Conservation (phyloP, 2,797 vertebrate species). For the Phalanger gymnotis region DNA sequence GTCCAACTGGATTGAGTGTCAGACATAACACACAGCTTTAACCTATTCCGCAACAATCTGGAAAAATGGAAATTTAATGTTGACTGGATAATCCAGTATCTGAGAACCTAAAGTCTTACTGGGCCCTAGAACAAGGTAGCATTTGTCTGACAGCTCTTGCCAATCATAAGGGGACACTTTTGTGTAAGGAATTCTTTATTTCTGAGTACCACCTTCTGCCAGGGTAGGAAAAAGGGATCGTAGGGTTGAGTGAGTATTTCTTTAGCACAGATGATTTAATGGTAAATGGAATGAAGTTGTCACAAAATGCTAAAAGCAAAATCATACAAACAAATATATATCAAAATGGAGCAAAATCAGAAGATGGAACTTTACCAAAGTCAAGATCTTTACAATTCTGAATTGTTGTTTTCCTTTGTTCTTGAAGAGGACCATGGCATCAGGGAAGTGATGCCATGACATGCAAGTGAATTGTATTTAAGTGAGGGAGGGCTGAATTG, state of each 20-base stretch:
- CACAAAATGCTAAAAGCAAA: not conserved
- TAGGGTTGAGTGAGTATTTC: not conserved
- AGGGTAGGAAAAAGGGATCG: not conserved
- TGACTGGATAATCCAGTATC: not conserved
- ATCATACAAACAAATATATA: not conserved
- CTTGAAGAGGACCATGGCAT: too few relatives aligned
- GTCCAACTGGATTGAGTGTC: not conserved
- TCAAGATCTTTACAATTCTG: not conserved
- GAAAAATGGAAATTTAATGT: slow-evolving; percentile 1
- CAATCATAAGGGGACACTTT: not conserved
- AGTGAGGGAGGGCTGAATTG: not conserved
- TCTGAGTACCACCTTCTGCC: not conserved
- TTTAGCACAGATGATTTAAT: not conserved
- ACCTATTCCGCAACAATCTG: slow-evolving; percentile 4
- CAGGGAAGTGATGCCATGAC: too few relatives aligned
- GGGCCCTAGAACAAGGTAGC: not conserved
- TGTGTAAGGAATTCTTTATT: not conserved
- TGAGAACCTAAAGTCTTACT: not conserved
- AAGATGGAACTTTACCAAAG: not conserved
- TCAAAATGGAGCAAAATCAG: not conserved
- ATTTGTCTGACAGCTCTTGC: not conserved
- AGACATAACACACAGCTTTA: not conserved
- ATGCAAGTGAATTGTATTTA: too few relatives aligned
- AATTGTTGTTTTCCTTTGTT: too few relatives aligned
- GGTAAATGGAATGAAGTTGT: not conserved